Conservation (phyloP, 1,140 invertebrate genomes). For the Halotydeus destructor region DNA sequence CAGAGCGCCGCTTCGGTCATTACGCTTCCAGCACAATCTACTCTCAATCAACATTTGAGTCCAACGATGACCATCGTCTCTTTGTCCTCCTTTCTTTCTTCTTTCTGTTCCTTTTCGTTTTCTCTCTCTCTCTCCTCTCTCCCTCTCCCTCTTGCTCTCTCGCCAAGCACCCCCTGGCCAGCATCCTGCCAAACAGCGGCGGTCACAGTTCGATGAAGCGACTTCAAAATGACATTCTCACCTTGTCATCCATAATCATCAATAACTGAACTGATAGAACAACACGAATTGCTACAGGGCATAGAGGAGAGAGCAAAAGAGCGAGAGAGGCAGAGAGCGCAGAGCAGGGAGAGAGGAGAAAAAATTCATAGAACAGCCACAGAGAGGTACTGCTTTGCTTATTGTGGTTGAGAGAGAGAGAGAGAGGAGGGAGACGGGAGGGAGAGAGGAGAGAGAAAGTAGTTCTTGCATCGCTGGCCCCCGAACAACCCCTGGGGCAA, state of each 20-base stretch:
- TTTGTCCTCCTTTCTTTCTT: not conserved
- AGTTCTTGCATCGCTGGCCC: not conserved
- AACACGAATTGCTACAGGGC: not conserved
- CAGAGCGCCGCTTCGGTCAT: too few relatives aligned
- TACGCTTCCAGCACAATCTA: too few relatives aligned
- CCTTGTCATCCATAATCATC: constrained; percentile 13
- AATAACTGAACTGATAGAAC: constrained; percentile 5
- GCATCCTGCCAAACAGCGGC: constrained; percentile 2
- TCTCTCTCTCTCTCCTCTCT: not conserved
- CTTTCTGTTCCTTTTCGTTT: not conserved
- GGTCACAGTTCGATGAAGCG: not conserved
- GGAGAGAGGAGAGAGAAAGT: not conserved
- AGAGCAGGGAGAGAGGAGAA: not conserved
- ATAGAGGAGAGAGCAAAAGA: not conserved
- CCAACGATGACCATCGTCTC: not conserved
- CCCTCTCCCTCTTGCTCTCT: not conserved
- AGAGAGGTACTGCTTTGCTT: too few relatives aligned
- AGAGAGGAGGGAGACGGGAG: not conserved
- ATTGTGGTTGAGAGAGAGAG: not conserved
- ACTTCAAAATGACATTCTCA: constrained; percentile 6
- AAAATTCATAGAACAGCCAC: too few relatives aligned
- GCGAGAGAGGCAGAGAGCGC: not conserved
- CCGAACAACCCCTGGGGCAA: not conserved
- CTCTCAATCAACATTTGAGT: not conserved
- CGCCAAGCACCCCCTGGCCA: not conserved